Conservation (phyloP, 92 coral and sea anemone genomes). For the Blastomussa wellsi region DNA sequence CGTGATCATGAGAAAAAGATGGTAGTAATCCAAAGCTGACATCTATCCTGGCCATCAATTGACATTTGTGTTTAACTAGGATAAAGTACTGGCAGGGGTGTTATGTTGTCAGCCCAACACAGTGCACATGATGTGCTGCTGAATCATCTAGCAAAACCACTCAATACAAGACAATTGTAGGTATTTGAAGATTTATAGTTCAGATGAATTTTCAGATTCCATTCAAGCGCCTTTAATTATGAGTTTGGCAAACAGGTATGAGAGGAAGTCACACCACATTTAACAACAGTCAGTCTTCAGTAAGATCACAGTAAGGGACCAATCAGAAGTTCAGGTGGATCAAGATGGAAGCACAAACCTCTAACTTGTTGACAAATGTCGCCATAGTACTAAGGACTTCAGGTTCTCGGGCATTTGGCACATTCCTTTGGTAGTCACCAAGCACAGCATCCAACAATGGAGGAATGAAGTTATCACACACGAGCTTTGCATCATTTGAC, state of each 20-base stretch:
- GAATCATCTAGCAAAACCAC: background rate
- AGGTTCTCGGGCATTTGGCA: slow-evolving; percentile 94
- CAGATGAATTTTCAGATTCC: no score
- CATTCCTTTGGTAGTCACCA: slow-evolving; percentile 96
- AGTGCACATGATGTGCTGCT: no score
- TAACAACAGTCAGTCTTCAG: background rate
- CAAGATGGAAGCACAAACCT: slow-evolving; percentile 60
- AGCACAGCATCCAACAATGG: slow-evolving; percentile 97
- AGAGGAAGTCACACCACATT: no score
- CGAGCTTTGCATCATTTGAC: slow-evolving; percentile 96
- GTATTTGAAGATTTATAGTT: no score
- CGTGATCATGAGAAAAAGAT: background rate
- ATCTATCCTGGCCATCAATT: background rate
- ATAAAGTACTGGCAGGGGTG: background rate
- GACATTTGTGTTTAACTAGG: background rate
- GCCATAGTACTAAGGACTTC: slow-evolving; percentile 99
- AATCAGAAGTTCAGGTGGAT: background rate
- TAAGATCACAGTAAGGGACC: background rate
- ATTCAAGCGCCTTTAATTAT: no score
- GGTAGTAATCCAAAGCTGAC: background rate
- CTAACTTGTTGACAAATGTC: slow-evolving; percentile 92
- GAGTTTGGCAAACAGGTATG: no score
- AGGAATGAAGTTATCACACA: slow-evolving; percentile 98
- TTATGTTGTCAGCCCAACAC: background rate
- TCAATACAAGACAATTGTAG: no score